Evolutionary conservation across 2,113 vertebrate species (phyloP), one percentile per base, ranked within the genome.

Genomic region (Oryzias curvinotus): DNA sequence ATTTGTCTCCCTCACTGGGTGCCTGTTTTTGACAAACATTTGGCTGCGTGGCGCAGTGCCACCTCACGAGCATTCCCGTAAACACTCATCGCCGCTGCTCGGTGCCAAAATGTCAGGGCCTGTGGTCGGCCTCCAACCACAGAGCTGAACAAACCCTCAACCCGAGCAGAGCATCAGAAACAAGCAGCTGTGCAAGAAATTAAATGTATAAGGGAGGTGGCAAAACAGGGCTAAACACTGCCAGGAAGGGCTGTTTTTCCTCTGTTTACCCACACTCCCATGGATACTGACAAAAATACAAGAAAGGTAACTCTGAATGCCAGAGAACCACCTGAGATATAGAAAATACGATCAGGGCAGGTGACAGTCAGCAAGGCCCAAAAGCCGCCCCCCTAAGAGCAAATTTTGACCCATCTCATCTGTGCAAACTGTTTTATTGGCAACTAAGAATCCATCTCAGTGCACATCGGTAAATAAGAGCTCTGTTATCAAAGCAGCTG

Each of bases 201-300:
- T 84, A 71, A 80, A 80, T 85, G 80, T 90, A 81, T 83, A 82
- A 77, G 80, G 80, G 78, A 79, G 82, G 85, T 85, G 81, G 88
- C 77, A 81, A 82, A 84, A 80, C 77, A 72, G 80, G 83, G 57
- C 45, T 81, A 66, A 73, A 80, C 69, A 47, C 71, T 86, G 79
- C 84, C 89, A 86, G 80, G 72, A 89, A 88, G 64, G 76, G 77
- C 81, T 88, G 83, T 84, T 87, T 87, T 83, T 68, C 75, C 71
- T 72, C 67, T 86, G 80, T 87, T 87, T 81, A 57, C 70, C 48
- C 73, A 61, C 56, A 76, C 75, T 86, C 62, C 82, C 85, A 85
- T 86, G 84, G 82, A 80, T 57, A 88, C 84, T 73, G 56, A 83
- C 77, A 81, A 68, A 79, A 84, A 71, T 68, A 45, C 73, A 76